Conservation (phyloP, 2,113 vertebrate species). For the Platycercus adscitus region DNA sequence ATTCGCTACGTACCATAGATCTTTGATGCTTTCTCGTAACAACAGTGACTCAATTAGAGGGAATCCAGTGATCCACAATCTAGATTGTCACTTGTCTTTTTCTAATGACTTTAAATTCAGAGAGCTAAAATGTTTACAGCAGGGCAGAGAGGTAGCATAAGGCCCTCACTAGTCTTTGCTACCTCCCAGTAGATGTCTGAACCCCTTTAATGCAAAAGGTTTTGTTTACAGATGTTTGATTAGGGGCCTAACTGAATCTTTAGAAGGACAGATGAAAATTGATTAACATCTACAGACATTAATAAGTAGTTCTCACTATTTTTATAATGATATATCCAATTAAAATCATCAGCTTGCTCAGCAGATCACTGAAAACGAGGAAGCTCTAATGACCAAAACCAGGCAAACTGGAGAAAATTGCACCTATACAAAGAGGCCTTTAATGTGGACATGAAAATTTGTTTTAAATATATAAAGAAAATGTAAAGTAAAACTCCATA, state of each 20-base stretch:
- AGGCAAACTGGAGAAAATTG: not conserved
- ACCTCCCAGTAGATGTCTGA: constrained; percentile 1
- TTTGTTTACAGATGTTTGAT: constrained; percentile 66
- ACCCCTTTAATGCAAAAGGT: not conserved
- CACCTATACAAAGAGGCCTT: not conserved
- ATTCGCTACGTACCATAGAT: too few species aligned
- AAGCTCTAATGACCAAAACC: constrained; percentile 22
- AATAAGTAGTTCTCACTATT: constrained; percentile 45
- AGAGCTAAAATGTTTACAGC: not conserved
- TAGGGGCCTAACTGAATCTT: constrained; percentile 48
- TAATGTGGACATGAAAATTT: not conserved
- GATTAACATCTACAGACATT: constrained; percentile 62
- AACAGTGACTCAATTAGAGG: not conserved
- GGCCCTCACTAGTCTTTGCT: not conserved
- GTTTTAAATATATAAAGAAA: not conserved
- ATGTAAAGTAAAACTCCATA: not conserved
- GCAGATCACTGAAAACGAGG: constrained; percentile 56
- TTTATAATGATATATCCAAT: constrained; percentile 45
- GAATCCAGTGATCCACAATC: not conserved
- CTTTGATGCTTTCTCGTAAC: not conserved
- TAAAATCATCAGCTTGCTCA: constrained; percentile 68
- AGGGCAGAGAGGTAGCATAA: not conserved
- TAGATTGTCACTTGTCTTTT: not conserved
- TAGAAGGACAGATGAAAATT: constrained; percentile 54
- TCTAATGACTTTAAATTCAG: not conserved